Percentiles rank a stretch among this genome's conserved stretches.
phyloP scores from a whole-genome alignment of 2,113 vertebrate genomes.

The Salvelinus sp. region DNA sequence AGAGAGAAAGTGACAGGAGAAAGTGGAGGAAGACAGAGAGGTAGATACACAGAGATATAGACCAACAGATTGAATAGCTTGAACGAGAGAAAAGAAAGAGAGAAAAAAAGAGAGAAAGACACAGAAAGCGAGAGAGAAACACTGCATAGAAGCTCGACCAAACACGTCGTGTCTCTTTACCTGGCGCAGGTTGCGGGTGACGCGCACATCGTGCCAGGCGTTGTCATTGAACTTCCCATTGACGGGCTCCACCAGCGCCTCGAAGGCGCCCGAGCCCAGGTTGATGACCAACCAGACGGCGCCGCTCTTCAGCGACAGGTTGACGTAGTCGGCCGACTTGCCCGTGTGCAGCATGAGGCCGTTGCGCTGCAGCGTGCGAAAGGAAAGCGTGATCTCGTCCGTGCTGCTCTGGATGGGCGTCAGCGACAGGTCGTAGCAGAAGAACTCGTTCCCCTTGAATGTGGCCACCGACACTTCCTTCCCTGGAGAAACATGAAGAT shows the following conservation, averaged over 20 bases:
- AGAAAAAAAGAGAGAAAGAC: neutral
- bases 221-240: conserved; percentile 97
- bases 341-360: conserved; percentile 96
- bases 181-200: conserved; percentile 97
- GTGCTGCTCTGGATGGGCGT: conserved; percentile 97
- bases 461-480: conserved; percentile 92
- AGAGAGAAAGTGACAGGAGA: neutral
- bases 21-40: neutral
- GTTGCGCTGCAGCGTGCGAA: conserved; percentile 90
- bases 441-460: conserved; percentile 94
- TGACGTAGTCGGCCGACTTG: conserved; percentile 93
- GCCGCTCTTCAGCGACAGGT: conserved; percentile 91
- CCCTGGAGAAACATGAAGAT: conserved; percentile 61
- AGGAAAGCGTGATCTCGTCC: conserved; percentile 93
- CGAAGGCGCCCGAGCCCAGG: conserved; percentile 93
- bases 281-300: conserved; percentile 98
- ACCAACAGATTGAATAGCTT: neutral
- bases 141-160: neutral
- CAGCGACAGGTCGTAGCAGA: conserved; percentile 96
- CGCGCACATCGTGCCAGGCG: conserved; percentile 90
- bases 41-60: neutral
- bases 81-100: conserved; percentile 1
- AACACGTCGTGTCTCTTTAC: conserved; percentile 65
- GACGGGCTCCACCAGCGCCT: conserved; percentile 94
- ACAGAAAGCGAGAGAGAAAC: neutral